Evolutionary conservation across 2,797 vertebrate species (phyloP), one percentile per base, ranked within the genome.

Genomic region (Menidia menidia): DNA sequence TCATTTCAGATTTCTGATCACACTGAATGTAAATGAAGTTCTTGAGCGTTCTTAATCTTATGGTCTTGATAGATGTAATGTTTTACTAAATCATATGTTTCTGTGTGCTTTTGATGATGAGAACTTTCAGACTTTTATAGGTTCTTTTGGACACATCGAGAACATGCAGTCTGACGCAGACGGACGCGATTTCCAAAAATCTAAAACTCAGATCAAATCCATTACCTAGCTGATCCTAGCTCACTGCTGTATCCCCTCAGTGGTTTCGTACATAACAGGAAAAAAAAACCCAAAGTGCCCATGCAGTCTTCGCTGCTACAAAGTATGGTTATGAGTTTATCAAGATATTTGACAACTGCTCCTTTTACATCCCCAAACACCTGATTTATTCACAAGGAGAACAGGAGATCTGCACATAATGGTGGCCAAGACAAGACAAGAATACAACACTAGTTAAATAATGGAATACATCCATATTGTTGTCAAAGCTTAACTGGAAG

Each of bases 1-100:
- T 78, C 59, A 60, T 82, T 77, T 76, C 1, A 41, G 73, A 48
- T 76, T 76, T 81, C 67, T 75, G 76, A 82, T 91, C 83, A 89
- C 68, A 68, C 78, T 92, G 90, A 92, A 92, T 92, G 91, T 93
- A 90, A 88, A 88, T 64, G 78, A 72, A 79, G 57, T 82, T 78
- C 64, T 80, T 64, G 69, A 73, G 48, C n/a, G 68, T 76, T 83
- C 47, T 83, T 87, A 48, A 53, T 81, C 73, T 75, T 84, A 79
- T 63, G 65, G 71, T 84, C 71, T 83, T 75, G 79, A 50, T 75
- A 79, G 71, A 77, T 84, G 70, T 86, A 86, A 73, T 68, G 78
- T 88, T 86, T 89, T 81, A 85, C 83, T 76, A 66, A 85, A 85
- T 70, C 76, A 78, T 66, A 43, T 77, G 44, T 63, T 78, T 60